Conservation (phyloP, 2,797 vertebrate species). For the Pristis pectinata region DNA sequence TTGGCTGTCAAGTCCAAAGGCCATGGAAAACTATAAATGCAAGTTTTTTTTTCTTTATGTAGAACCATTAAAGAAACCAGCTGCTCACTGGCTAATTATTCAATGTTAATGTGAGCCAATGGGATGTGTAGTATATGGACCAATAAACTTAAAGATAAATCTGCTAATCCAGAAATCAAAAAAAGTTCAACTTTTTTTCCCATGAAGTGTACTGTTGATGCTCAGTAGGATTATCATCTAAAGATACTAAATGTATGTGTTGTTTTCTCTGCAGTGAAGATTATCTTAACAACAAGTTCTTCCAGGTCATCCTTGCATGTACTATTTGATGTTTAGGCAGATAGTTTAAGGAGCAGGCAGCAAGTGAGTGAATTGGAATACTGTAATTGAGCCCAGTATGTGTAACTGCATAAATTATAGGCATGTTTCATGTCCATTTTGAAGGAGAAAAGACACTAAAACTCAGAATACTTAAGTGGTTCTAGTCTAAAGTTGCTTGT, state of each 20-base stretch:
- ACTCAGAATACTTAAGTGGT: not conserved
- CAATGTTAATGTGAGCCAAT: not conserved
- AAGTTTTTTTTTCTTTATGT: not conserved
- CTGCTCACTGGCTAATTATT: not conserved
- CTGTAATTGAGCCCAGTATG: not conserved
- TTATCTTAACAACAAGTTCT: not conserved
- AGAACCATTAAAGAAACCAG: not conserved
- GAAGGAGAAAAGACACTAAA: not conserved
- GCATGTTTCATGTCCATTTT: not conserved
- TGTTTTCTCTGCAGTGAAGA: not conserved
- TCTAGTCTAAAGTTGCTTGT: not conserved
- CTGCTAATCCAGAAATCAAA: not conserved
- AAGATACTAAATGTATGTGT: not conserved
- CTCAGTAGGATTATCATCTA: not conserved
- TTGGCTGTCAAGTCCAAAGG: not conserved
- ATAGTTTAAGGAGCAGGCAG: not conserved
- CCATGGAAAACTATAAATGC: not conserved
- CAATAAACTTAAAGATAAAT: not conserved
- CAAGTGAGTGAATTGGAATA: not conserved
- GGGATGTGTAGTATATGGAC: not conserved
- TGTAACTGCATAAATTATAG: not conserved
- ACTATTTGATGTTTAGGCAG: not conserved
- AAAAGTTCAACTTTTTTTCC: not conserved
- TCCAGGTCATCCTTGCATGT: not conserved
- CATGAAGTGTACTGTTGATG: not conserved